Evolutionary conservation across 64 coral and sea anemone genomes (phyloP), one percentile per base, ranked within the genome.

Genomic region (Stichodactyla helianthus): DNA sequence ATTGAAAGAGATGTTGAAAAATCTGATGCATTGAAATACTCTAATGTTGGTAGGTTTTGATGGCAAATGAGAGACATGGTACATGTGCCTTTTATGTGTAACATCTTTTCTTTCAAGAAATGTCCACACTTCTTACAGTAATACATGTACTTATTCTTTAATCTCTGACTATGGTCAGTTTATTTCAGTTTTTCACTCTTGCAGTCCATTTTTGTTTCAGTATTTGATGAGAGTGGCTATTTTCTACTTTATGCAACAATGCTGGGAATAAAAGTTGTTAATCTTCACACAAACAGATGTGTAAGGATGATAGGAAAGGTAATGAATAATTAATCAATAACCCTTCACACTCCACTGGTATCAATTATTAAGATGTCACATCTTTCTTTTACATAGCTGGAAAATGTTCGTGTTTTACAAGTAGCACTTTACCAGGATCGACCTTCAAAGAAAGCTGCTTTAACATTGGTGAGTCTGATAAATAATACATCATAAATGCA

Each of bases 161-260:
- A 44, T 44, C 35, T 44, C 35, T 44, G 28, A 31, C 28, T 31
- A 31, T 31, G 35, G 35, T 44, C 35, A 44, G 35, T 44, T 1
- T 44, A 3, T 44, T 44, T 44, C 35, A 44, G 35, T 44, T 44
- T 44, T 44, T 44, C 35, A 44, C 35, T 44, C 1, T 44, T 44
- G 35, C 2, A 35, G 2, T 80, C 53, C 70, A 0, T 84, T 86
- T 35, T 80, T 50, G 0, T 87, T 90, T 25, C 70, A 96, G 94
- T 92, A 19, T 99, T 99, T 90, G 97, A 99, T 61, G 97, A 99
- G 77, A 99, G 97, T 95, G 97, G 97, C 17, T 90, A 92, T 71
- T 99, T 99, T 16, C 62, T 99, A 35, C 65, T 99, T 55, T 99
- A 99, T 85, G 90, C 87, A 51, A 99, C 97, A 27, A 94, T 99